Base-by-base conservation (phyloP, 2,113 vertebrate species). In the Notothenia rossii region DNA sequence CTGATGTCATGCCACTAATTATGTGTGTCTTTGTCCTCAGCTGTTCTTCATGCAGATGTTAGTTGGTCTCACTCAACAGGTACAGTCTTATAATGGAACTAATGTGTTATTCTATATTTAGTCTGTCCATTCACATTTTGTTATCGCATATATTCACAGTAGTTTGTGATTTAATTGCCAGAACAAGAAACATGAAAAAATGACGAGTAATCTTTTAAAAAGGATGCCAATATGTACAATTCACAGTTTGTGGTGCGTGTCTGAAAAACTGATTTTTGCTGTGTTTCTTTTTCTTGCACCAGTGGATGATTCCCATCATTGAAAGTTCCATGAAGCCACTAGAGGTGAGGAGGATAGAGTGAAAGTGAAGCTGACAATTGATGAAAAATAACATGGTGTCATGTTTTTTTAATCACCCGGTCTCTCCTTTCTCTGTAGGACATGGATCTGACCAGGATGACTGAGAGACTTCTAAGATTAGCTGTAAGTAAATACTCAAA, bases 251-350 rank as follows among this genome's bases (percentile, higher is more conserved):
- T 11, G 22, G 29, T 1, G 0, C 9, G 9, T 18, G 11, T 29
- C 29, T 59, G 10, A 59, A 54, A 60, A 18, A 13, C 29, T 29
- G 3, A 29, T 29, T 29, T 29, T 29, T 29, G 29, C 29, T 4
- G 29, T 0, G 22, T 17, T 54, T 45, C 59, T 33, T 17, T 59
- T 15, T 69, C 4, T n/a, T 40, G 36, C 62, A 18, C 79, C 68
- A 98, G 97, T 98, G 97, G 97, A 97, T 98, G 95, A 95, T 98
- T 49, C 97, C 97, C 48, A 94, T 97, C 49, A 97, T 98, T 83
- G 95, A 96, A 86, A 98, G 97, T 89, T 98, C 97, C 70, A 98
- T 98, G 97, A 97, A 98, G 78, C 97, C 97, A 12, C 95, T 98
- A 18, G 95, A 96, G 95, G 97, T 98, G 88, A 93, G 93, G 5